These are phyloP conservation scores for Conops quadrifasciatus DNA, from an alignment of 2,888 invertebrate species.

Conservation along the genomic window DNA sequence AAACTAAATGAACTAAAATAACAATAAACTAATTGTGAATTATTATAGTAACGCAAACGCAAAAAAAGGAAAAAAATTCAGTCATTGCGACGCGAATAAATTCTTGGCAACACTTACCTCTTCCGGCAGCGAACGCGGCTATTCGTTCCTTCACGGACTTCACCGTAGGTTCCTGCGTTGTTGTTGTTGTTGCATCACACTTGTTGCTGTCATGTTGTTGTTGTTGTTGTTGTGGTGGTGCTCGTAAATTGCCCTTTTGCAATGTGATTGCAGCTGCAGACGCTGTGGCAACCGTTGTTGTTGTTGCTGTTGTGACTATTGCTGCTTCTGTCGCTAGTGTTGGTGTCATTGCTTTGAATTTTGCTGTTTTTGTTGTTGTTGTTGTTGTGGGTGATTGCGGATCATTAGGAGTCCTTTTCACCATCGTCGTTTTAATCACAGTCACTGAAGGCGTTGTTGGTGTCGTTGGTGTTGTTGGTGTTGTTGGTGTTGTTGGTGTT, in stretches of 20 bases:
- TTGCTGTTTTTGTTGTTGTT: slow-evolving; percentile 40
- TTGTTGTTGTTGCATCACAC: slow-evolving; percentile 38
- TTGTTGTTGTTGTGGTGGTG: slow-evolving; percentile 41
- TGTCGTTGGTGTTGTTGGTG: slow-evolving; percentile 42
- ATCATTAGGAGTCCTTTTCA: slow-evolving; percentile 62
- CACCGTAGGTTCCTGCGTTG: slow-evolving; percentile 45
- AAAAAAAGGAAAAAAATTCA: background rate
- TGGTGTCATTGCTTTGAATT: slow-evolving; percentile 9
- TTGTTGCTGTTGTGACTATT: slow-evolving; percentile 47
- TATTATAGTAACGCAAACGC: background rate
- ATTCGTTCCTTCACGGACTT: slow-evolving; percentile 60
- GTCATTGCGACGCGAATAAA: background rate
- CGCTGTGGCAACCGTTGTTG: slow-evolving; percentile 39
- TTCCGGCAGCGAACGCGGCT: slow-evolving; percentile 60
- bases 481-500: slow-evolving; percentile 41
- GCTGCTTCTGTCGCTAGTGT: slow-evolving; percentile 45
- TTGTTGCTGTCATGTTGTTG: slow-evolving; percentile 42
- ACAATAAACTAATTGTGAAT: background rate
- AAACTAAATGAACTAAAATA: background rate
- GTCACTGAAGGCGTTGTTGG: slow-evolving; percentile 59
- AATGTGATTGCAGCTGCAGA: slow-evolving; percentile 45
- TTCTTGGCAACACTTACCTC: slow-evolving; percentile 52
- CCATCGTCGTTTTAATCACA: slow-evolving; percentile 64
- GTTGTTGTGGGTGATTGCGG: slow-evolving; percentile 47
- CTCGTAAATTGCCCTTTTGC: slow-evolving; percentile 15